Evolutionary conservation across 1,140 invertebrate species (phyloP).

Genomic region (Anoplolepis gracilipes): DNA sequence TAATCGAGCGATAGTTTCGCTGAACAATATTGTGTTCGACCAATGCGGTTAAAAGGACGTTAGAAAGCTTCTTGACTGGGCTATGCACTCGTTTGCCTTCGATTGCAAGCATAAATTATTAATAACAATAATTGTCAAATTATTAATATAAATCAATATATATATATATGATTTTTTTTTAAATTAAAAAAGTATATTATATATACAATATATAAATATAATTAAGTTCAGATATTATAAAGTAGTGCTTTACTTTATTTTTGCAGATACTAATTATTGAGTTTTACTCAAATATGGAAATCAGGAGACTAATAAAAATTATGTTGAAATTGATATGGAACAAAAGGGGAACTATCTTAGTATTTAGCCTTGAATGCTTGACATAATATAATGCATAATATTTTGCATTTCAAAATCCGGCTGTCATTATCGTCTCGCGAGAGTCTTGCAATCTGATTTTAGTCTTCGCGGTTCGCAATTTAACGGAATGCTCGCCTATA

Average conservation of each 20-base stretch:
- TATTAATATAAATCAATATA: too few species aligned
- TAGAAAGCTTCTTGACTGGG: constrained; percentile 10
- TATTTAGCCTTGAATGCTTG: neutral
- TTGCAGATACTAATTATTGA: neutral
- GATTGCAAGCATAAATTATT: neutral
- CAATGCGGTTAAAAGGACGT: neutral
- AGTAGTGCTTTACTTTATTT: neutral
- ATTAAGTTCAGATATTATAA: neutral
- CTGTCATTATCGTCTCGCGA: neutral
- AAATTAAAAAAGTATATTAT: neutral
- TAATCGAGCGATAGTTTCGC: constrained; percentile 36
- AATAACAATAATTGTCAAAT: neutral
- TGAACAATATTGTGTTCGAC: constrained; percentile 11
- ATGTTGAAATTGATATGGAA: neutral
- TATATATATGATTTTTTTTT: neutral
- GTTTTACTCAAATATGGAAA: neutral
- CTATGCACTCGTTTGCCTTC: neutral
- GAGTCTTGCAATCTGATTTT: constrained; percentile 11
- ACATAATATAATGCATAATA: neutral
- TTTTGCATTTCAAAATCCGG: neutral
- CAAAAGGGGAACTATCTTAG: neutral
- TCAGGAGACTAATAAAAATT: neutral
- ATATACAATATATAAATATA: too few species aligned
- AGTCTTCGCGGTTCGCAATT: constrained; percentile 41
- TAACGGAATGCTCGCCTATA: constrained; percentile 41